Base-by-base conservation (phyloP, 2,797 vertebrate genomes). In the Pangasius macronema region DNA sequence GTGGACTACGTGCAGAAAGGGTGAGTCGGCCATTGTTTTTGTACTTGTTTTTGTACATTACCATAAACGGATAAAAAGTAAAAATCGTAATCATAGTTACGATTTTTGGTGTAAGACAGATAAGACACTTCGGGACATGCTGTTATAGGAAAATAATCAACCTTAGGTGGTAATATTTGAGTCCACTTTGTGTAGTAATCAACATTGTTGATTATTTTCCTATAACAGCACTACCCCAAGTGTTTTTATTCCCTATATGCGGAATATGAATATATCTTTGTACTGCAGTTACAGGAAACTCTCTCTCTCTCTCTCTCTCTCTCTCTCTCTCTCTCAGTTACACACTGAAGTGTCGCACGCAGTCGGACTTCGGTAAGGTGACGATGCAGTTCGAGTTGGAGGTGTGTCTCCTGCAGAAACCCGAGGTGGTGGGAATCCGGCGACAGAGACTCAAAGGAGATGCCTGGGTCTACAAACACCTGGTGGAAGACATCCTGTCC, bases 381-480 rank as follows among this genome's bases (percentile, higher is more conserved):
- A 97, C 97, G 18, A 96, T 98, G 96, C 96, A 94, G 67, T 99
- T 99, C 91, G 96, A 99, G 93, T 92, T 99, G 88, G 98, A 99
- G 94, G 97, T 99, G 51, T 99, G 98, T 92, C 90, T 96, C 7
- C 95, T 99, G 63, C 95, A 95, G 87, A 97, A 96, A 88, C 92
- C 95, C 0, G 96, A 98, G 82, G 96, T 96, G 2, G 91, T 98
- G 5, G 97, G 97, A 3, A 95, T 99, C 89, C 93, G 96, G 13
- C 96, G 97, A 22, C 97, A 98, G 88, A 93, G 98, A 86, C 95
- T 99, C 75, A 98, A 98, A 92, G 99, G 98, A 14, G 98, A 99
- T 10, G 96, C 97, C 67, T 99, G 98, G 98, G 96, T 98, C 86
- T 99, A 99, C 93, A 99, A 99, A 92, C 96, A 96, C 89, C 95